Evolutionary conservation across 2,888 invertebrate species (phyloP), one percentile per base, ranked within the genome.

Genomic region (Melipona beecheii): DNA sequence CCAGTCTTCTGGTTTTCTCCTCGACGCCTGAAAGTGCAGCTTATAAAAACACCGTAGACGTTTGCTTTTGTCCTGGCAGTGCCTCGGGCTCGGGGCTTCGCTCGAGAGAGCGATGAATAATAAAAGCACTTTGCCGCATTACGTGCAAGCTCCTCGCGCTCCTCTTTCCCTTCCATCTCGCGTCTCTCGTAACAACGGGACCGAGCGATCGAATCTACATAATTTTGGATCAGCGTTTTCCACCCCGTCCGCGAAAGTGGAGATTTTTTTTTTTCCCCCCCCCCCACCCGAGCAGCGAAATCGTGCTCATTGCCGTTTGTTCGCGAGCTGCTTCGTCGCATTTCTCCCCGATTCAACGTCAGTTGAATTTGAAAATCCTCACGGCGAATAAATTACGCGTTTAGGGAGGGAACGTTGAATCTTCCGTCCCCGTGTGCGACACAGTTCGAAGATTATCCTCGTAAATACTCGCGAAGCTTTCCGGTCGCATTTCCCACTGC

Each of bases 71-170:
- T 88, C 86, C 90, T 74, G 81, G 75, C 86, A 71, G 81, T 83
- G 86, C 87, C 86, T 62, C 81, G 60, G 43, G 82, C 86, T 62
- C 81, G 56, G 56, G 82, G 84, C 81, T 43, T 74, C 78, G 75
- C 79, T 84, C 71, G 72, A 86, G 72, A 86, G 78, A 80, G 76
- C 88, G 90, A 89, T 89, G 89, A 89, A 89, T 89, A 89, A 89
- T 89, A 89, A 89, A 89, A 89, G 89, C 88, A 87, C 83, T 86
- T 75, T 52, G 78, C 78, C 80, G 84, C 87, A 87, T 88, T 89
- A 86, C 85, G 84, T 60, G 83, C 81, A 64, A 81, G 43, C 78
- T 75, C 82, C 71, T 74, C 83, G 66, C 83, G 66, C 68, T n/a
- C 58, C 36, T 43, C 43, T 43, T 9, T 43, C 43, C 9, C n/a